Percentiles rank a stretch among this genome's conserved stretches.
These are phyloP conservation scores for Drosophila anomelani DNA, from an alignment of 2,888 invertebrate species.

Conservation along the genomic window DNA sequence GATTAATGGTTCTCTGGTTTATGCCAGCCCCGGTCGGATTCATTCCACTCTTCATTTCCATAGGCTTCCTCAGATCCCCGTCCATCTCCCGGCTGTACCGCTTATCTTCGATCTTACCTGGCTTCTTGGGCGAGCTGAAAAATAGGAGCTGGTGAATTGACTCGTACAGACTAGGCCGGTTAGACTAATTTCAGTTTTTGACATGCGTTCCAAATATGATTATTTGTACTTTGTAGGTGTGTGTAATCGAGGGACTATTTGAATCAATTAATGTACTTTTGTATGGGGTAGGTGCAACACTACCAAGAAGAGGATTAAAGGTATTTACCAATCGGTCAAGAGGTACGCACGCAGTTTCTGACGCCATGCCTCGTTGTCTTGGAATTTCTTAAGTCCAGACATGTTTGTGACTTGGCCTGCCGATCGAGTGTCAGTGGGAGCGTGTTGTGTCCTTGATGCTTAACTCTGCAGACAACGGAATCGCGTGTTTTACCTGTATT, in stretches of 20 bases:
- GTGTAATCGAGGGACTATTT: neutral
- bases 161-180: neutral
- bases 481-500: constrained; percentile 15
- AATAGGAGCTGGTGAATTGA: neutral
- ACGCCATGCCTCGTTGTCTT: constrained; percentile 81
- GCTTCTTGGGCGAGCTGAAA: constrained; percentile 43
- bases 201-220: constrained; percentile 8
- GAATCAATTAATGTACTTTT: constrained; percentile 6
- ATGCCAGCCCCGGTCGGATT: neutral
- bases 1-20: constrained; percentile 4
- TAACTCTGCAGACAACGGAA: constrained; percentile 11
- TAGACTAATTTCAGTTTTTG: constrained; percentile 3
- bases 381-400: constrained; percentile 82
- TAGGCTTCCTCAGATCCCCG: constrained; percentile 66
- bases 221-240: constrained; percentile 4
- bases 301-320: constrained; percentile 26
- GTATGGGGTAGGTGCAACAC: constrained; percentile 4
- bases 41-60: constrained; percentile 28
- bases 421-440: constrained; percentile 12
- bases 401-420: constrained; percentile 49
- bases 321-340: constrained; percentile 82
- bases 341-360: constrained; percentile 77
- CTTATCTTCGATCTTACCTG: constrained; percentile 43
- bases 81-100: constrained; percentile 75
- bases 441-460: constrained; percentile 17